These are phyloP conservation scores for Linepithema humile DNA, from an alignment of 1,140 invertebrate species.

Conservation along the genomic window DNA sequence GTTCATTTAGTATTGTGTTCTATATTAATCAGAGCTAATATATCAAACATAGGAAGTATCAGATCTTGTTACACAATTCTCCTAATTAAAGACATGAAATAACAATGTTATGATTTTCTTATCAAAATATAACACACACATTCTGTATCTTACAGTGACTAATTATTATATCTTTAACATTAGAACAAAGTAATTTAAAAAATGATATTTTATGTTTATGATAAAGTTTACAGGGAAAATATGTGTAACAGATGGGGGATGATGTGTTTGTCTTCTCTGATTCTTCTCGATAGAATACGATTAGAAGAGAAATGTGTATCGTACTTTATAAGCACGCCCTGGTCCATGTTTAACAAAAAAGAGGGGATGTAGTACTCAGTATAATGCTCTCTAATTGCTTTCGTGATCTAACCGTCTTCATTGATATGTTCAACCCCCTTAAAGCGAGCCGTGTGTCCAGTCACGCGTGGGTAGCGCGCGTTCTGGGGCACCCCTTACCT, in stretches of 20 bases:
- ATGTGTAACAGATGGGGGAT: no score
- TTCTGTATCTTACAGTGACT: background rate
- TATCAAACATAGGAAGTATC: constrained; percentile 19
- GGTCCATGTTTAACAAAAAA: background rate
- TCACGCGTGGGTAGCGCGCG: constrained; percentile 77
- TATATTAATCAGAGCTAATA: background rate
- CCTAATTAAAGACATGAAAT: background rate
- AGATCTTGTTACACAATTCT: constrained; percentile 35
- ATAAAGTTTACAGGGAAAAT: no score
- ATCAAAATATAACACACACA: background rate
- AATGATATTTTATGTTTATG: no score
- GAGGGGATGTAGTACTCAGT: constrained; percentile 15
- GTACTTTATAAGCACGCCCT: constrained; percentile 1
- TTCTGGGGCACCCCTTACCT: constrained; percentile 57
- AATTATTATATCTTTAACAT: background rate
- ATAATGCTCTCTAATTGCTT: constrained; percentile 82
- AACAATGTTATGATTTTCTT: background rate
- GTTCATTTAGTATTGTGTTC: background rate
- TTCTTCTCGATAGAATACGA: no score
- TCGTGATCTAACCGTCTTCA: constrained; percentile 73
- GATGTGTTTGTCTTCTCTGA: no score
- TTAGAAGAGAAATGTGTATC: background rate
- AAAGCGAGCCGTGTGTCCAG: constrained; percentile 58
- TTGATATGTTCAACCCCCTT: constrained; percentile 65
- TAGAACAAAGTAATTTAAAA: no score